Evolutionary conservation across 2,113 vertebrate species (phyloP), one percentile per base, ranked within the genome.

Genomic region (Atractosteus spatula): DNA sequence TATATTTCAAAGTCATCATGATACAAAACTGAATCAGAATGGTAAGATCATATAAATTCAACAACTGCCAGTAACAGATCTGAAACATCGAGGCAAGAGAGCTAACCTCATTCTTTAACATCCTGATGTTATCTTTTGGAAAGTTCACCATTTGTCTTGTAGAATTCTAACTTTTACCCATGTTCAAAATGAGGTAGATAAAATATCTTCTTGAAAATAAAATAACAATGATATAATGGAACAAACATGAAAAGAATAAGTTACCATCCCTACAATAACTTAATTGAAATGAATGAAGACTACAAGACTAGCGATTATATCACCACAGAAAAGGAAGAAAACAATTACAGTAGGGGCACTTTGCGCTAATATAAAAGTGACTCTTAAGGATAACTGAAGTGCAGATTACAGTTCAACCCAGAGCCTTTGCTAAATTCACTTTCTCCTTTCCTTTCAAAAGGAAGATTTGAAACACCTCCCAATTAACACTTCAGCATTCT

Each of bases 111-210:
- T 54, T 54, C 65, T 47, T 66, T 42, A 66, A 47, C 29, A 29
- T 29, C 29, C 29, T 29, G 29, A 29, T 29, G 29, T 29, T 29
- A 29, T 29, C 29, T 29, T 29, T 29, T 29, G 29, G 29, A 29
- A 29, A 29, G 29, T 29, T 29, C 29, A 29, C 29, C 29, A 29
- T 29, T 29, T 29, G 29, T 29, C 29, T 29, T 29, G 29, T 2
- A 29, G 29, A 29, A 29, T 29, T 29, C 29, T 29, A 29, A 43
- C 44, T 41, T 44, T 65, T n/a, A 57, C 13, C 62, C 41, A 16
- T 44, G 14, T 41, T 13, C 44, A 55, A 72, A 66, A 73, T 41
- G 71, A 73, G 71, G 71, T 73, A 73, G 64, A 68, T 56, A 55
- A 17, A 10, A 42, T 41, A 45, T 59, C 0, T 47, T 64, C 61